Base-by-base conservation (phyloP, 2,797 vertebrate species). In the Gymnopithys bicolor region DNA sequence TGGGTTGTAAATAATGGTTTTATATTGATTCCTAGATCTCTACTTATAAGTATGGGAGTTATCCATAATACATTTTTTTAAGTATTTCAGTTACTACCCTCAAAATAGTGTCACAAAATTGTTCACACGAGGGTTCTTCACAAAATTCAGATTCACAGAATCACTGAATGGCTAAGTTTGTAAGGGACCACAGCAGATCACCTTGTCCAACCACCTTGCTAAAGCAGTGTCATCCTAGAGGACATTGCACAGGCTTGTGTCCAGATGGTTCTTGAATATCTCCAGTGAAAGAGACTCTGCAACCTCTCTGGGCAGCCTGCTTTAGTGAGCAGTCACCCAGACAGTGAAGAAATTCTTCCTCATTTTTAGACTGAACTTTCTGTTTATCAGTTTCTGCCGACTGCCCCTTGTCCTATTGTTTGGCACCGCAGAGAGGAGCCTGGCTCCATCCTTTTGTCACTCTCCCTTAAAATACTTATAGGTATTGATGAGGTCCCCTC, bases 161-260 rank as follows among this genome's bases (percentile, higher is more conserved):
- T 30, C 23, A 45, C 11, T 27, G n/a, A 8, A 52, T 35, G 33
- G 24, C 3, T 71, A 3, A 39, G 2, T 7, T 32, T 66, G 39
- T 21, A 52, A 77, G 18, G 11, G 12, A 27, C 12, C 18, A 17
- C 14, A 58, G 14, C 16, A n/a, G 0, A 1, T 71, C 5, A 8
- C 30, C 3, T 33, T 37, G 5, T 16, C 24, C n/a, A 58, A 11
- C 7, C 5, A 32, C 4, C 30, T 18, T 46, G 21, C 17, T 58
- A 30, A 39, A 16, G 24, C n/a, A 52, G 33, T 18, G 15, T 8
- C 15, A 17, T 52, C 7, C 58, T 6, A 32, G 21, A 46, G 22
- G 7, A 32, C 7, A 17, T 32, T 22, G 8, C 45, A 46, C 3
- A 23, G 10, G 3, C 0, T 3, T 46, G 30, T 0, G 1, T 41